Conservation (phyloP, 1,140 invertebrate species). For the Argopecten irradians region DNA sequence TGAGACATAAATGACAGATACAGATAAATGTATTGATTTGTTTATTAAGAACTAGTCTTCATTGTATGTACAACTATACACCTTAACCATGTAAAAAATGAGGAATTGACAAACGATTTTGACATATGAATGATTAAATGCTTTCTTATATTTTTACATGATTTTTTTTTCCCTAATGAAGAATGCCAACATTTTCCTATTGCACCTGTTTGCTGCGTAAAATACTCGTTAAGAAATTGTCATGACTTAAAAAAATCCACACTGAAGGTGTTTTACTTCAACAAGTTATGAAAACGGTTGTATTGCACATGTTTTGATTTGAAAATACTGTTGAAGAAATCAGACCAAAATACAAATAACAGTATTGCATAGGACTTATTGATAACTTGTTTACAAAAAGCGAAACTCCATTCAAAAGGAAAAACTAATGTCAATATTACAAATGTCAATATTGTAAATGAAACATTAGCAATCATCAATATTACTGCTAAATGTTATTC, state of each 20-base stretch:
- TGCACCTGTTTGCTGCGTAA: conserved; percentile 9
- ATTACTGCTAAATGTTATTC: neutral
- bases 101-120: neutral
- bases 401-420: neutral
- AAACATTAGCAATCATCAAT: neutral
- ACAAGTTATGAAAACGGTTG: neutral
- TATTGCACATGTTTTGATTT: neutral
- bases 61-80: conserved; percentile 23
- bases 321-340: conserved; percentile 2
- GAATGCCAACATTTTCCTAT: neutral
- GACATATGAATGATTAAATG: neutral
- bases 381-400: neutral
- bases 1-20: neutral
- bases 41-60: conserved; percentile 23
- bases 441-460: neutral
- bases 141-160: neutral
- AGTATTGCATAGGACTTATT: conserved; percentile 7
- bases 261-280: neutral
- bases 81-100: conserved; percentile 6
- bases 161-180: neutral
- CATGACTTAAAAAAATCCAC: conserved; percentile 13
- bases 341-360: neutral
- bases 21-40: neutral
- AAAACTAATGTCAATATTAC: too few relatives aligned
- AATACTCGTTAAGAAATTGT: neutral